Base-by-base conservation (phyloP, 2,113 vertebrate genomes). In the Microtus ochrogaster region DNA sequence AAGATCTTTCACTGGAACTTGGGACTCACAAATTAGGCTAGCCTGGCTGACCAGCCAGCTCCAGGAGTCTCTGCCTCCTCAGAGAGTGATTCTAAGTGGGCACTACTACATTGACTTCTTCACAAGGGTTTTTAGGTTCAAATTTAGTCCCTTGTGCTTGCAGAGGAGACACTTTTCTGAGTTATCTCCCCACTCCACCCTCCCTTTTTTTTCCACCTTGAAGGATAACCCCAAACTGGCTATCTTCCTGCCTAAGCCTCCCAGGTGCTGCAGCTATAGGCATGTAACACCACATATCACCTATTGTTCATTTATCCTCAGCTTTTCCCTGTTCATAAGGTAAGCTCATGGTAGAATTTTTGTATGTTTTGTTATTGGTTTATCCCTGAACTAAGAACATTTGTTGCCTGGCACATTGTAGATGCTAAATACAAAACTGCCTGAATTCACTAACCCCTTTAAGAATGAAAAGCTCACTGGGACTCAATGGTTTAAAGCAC, bases 301-400 rank as follows among this genome's bases (percentile, higher is more conserved):
- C 55, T 58, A 52, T 2, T 55, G 28, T 79, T 81, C 90, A 22
- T 63, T 85, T 94, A 66, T 49, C 28, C 47, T 74, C 52, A 90
- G 49, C 65, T 39, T 90, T 49, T 5, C 72, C 72, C 28, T 92
- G 6, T 41, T n/a, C 89, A 68, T n/a, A 94, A 49, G 21, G 1
- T 72, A 91, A 90, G 39, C 21, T 89, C 47, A 39, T 16, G 66
- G 76, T 8, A 65, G 47, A 85, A 74, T 95, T 92, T 92, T 77
- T 92, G 7, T 58, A 39, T 52, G 22, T 52, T 90, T 93, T 84
- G 10, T 77, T 96, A 74, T 41, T 88, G 55, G 11, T 72, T 92
- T 92, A 92, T 74, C 52, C 16, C 17, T 94, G 39, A 91, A 77
- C 61, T 85, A 82, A 85, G 52, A 96, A 63, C 77, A 70, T 63